A percentile compares a stretch with the other conserved stretches of the same genome.
phyloP scores from a whole-genome alignment of 2,797 vertebrate genomes.

The Peromyscus aztecus region DNA sequence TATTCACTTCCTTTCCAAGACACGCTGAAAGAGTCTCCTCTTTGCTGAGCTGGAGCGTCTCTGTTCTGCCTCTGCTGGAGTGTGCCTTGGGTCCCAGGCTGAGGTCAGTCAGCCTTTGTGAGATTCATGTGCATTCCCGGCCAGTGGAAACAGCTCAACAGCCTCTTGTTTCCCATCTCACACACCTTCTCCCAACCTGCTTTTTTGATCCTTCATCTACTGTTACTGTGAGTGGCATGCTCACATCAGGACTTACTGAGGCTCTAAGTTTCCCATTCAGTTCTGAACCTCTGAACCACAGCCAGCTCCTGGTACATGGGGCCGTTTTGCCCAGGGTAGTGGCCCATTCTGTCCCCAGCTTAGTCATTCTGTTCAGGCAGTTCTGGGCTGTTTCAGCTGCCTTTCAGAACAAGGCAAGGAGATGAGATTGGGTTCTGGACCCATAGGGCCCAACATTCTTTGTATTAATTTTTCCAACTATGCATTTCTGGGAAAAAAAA shows the following conservation, averaged over 20 bases:
- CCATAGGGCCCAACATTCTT: accelerated
- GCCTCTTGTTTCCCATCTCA: neutral
- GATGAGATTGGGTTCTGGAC: accelerated
- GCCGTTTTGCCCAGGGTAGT: too few species aligned
- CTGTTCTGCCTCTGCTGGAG: neutral
- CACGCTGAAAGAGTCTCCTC: neutral
- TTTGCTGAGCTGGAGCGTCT: neutral
- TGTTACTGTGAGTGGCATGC: neutral
- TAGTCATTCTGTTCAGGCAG: neutral
- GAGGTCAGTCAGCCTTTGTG: neutral
- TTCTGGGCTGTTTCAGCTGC: too few species aligned
- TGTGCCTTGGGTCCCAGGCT: neutral
- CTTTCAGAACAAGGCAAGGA: neutral
- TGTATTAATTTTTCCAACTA: neutral
- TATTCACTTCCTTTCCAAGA: neutral
- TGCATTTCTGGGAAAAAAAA: accelerated
- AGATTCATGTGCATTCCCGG: neutral
- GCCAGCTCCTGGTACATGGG: neutral
- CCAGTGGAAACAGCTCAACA: neutral
- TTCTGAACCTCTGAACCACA: too few species aligned
- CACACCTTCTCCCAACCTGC: neutral
- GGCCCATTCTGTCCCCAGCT: accelerated
- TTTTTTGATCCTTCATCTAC: neutral
- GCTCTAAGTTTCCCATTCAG: accelerated
- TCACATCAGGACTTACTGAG: neutral